Base-by-base conservation (phyloP, 92 coral and sea anemone species). In the Epizoanthus illoricatus region DNA sequence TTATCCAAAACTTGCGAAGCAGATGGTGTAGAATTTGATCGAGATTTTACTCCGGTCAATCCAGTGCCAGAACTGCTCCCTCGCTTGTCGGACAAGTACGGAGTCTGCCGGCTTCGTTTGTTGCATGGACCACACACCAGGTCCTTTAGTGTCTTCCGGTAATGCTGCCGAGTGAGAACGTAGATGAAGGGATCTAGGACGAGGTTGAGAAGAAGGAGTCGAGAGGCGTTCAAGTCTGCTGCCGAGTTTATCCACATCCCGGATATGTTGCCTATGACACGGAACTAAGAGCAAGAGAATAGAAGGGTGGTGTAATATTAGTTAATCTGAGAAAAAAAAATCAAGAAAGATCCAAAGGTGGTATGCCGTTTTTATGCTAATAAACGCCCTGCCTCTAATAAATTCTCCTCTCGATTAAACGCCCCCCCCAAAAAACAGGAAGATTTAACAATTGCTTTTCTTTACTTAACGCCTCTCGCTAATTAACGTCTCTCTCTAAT, bases 141-240 rank as follows among this genome's bases (percentile, higher is more conserved):
- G 17, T 61, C 71, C 52, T 17, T 78, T 20, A 78, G 82, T 2
- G 82, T 78, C 61, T 41, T 78, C 0, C 82, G 82, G 39, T 78
- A 78, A 45, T 78, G 82, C 57, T 78, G 82, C 54, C 82, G 82
- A 24, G 82, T 78, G 42, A 78, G 71, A 11, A 78, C 82, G 71
- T 78, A 78, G 18, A 78, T 78, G 20, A 78, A 78, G 56, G 82
- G 82, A 58, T 78, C 82, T 12, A 78, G 82, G 39, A 78, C 82
- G 58, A 78, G 82, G 71, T 78, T 78, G 69, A 78, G 71, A 42
- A 78, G 82, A 0, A 78, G 82, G 9, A 78, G 54, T 0, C 82
- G 70, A 12, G 82, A 78, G 28, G 82, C 82, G 18, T 78, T 78
- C 15, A 78, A 70, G 56, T 78, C 82, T 17, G 82, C 82, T 18